Percentiles rank a stretch among this genome's conserved stretches.
These are phyloP conservation scores for Cottoperca gobio DNA, from an alignment of 2,797 vertebrate genomes.

Conservation along the genomic window DNA sequence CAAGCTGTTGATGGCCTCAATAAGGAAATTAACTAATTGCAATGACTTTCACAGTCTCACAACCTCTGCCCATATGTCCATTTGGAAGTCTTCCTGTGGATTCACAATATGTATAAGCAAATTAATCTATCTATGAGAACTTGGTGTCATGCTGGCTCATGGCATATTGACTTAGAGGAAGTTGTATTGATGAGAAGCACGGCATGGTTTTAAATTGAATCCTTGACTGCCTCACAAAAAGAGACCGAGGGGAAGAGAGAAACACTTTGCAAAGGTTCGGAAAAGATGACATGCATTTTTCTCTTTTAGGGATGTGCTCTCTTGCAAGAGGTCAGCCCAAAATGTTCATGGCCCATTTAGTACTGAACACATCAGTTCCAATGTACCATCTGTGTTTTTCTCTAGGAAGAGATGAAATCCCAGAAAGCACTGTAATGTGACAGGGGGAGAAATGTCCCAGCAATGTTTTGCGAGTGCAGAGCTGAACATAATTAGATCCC, in stretches of 20 bases:
- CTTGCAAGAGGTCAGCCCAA: conserved; percentile 63
- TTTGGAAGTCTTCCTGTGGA: conserved; percentile 61
- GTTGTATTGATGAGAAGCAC: conserved; percentile 45
- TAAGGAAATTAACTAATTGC: conserved; percentile 64
- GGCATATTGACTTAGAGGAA: conserved; percentile 50
- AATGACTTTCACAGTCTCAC: conserved; percentile 49
- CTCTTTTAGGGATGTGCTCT: conserved; percentile 50
- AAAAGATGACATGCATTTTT: conserved; percentile 50
- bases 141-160: conserved; percentile 47
- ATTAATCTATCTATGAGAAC: conserved; percentile 59
- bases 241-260: neutral
- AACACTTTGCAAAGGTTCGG: conserved; percentile 14
- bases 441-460: conserved; percentile 63
- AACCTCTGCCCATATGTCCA: conserved; percentile 72
- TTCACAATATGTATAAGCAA: conserved; percentile 66
- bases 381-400: conserved; percentile 80
- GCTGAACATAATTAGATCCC: conserved; percentile 72
- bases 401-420: conserved; percentile 69
- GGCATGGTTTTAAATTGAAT: conserved; percentile 34
- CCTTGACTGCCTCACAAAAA: conserved; percentile 21
- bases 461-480: conserved; percentile 59
- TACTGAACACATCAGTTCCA: conserved; percentile 74
- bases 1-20: conserved; percentile 60
- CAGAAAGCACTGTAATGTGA: conserved; percentile 70
- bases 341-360: conserved; percentile 80